Conservation (phyloP, 2,888 invertebrate species). For the Microctonus hyperodae region DNA sequence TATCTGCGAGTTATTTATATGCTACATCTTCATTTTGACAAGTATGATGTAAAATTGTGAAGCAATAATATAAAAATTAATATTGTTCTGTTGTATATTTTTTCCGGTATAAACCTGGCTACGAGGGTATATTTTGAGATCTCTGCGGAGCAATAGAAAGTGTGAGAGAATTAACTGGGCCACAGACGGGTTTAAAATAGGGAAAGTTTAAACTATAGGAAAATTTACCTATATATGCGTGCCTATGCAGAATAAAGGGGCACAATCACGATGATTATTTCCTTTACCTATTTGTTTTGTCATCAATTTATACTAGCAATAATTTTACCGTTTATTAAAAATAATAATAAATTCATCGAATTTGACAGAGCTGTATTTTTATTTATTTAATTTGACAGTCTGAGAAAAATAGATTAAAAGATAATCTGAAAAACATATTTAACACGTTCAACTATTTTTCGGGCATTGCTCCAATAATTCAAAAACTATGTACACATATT, state of each 20-base stretch:
- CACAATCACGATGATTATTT: neutral
- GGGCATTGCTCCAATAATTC: conserved; percentile 1
- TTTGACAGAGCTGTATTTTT: no score
- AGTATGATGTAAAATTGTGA: no score
- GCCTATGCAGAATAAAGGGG: neutral
- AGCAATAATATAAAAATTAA: neutral
- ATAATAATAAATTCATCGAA: neutral
- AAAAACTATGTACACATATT: neutral
- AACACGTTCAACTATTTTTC: neutral
- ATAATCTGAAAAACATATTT: neutral
- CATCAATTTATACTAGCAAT: neutral
- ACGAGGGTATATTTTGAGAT: conserved; percentile 37
- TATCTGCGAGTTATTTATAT: no score
- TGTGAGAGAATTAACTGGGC: conserved; percentile 35
- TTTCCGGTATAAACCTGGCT: conserved; percentile 18
- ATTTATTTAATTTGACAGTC: neutral
- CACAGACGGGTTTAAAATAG: conserved; percentile 40
- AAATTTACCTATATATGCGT: conserved; percentile 17
- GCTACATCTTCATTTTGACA: no score
- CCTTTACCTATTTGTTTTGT: neutral
- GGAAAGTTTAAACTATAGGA: conserved; percentile 37
- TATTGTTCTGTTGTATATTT: conserved; percentile 24
- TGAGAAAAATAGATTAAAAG: neutral
- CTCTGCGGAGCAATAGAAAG: conserved; percentile 26
- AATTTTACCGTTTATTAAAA: neutral